A percentile compares a stretch with the other conserved stretches of the same genome.
Evolutionary conservation across 37 sponge, comb jelly and placozoan species (phyloP).

Genomic region (Petrosia ficiformis): DNA sequence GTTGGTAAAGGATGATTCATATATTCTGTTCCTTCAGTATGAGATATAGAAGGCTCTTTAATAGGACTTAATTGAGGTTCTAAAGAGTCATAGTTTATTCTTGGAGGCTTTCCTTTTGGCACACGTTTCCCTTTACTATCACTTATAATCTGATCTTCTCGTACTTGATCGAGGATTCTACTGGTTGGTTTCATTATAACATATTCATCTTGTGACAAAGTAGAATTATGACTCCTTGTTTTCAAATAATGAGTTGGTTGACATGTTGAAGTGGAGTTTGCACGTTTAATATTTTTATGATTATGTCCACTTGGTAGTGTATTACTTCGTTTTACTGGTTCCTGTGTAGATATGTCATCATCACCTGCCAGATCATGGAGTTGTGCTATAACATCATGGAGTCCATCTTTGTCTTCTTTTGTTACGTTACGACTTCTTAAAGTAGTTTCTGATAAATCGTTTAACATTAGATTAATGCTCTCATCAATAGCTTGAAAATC

Average conservation of each 20-base stretch:
- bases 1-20: background rate
- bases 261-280: constrained; percentile 11
- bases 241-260: background rate
- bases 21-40: background rate
- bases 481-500: background rate
- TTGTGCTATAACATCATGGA: background rate
- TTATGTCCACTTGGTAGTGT: background rate
- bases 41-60: background rate
- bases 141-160: too few species aligned
- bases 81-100: too few species aligned
- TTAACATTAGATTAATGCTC: background rate
- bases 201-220: background rate
- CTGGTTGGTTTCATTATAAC: background rate
- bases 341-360: background rate
- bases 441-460: background rate
- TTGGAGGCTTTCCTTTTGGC: too few species aligned
- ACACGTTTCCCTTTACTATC: too few species aligned
- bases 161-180: background rate
- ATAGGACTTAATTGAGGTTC: background rate
- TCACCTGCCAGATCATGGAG: background rate
- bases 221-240: constrained; percentile 1
- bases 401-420: background rate
- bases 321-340: background rate
- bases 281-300: background rate
- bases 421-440: background rate